Conservation (phyloP, 2,797 vertebrate species). For the Enteromius treurensis region DNA sequence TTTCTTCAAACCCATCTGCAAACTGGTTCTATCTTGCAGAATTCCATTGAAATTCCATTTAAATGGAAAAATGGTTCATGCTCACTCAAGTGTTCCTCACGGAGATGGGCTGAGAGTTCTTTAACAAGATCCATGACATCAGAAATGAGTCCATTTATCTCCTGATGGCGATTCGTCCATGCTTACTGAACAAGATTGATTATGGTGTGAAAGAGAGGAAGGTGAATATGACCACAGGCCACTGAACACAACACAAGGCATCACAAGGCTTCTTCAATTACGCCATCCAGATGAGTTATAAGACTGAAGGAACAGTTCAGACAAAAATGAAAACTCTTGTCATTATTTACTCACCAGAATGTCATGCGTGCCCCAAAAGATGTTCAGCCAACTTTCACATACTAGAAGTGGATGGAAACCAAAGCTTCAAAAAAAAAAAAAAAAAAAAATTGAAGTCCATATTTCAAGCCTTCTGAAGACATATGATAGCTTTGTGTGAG, state of each 20-base stretch:
- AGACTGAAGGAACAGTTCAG: neutral
- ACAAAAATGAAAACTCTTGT: neutral
- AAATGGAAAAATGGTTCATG: slow-evolving; percentile 22
- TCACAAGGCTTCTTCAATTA: slow-evolving; percentile 25
- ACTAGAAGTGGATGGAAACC: neutral
- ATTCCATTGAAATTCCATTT: slow-evolving; percentile 32
- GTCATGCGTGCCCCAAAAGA: too few species aligned
- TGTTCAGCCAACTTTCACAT: neutral
- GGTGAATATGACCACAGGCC: slow-evolving; percentile 49
- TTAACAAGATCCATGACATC: slow-evolving; percentile 71
- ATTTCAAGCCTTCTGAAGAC: neutral
- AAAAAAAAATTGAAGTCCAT: too few species aligned
- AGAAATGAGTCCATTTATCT: slow-evolving; percentile 77
- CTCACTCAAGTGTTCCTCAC: slow-evolving; percentile 41
- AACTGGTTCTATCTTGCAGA: neutral
- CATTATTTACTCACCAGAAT: neutral
- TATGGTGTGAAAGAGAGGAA: slow-evolving; percentile 63
- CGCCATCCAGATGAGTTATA: neutral
- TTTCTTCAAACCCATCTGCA: neutral
- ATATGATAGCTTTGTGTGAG: neutral
- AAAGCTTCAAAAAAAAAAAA: neutral
- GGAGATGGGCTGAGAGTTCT: slow-evolving; percentile 59
- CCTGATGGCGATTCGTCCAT: slow-evolving; percentile 71
- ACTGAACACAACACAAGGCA: slow-evolving; percentile 25
- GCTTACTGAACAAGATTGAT: slow-evolving; percentile 72